Conservation (phyloP, 2,797 vertebrate genomes). For the Sebastes cheni region DNA sequence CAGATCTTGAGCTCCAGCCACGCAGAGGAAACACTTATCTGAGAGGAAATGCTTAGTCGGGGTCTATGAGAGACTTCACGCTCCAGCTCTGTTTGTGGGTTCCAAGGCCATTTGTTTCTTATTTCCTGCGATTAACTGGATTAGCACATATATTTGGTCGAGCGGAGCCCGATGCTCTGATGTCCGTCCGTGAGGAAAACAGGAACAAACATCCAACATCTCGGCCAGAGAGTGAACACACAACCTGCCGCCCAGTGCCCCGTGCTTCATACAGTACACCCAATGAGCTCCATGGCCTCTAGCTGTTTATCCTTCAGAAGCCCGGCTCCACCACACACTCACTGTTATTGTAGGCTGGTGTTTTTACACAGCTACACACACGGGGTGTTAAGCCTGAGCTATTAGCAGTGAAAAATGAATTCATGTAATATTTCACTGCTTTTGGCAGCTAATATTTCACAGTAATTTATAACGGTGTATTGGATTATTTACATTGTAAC, state of each 20-base stretch:
- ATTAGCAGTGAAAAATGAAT: background rate
- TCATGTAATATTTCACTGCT: background rate
- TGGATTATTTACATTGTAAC: background rate
- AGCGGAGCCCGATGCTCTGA: constrained; percentile 31
- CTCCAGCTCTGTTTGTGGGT: constrained; percentile 38
- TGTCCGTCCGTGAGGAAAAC: constrained; percentile 54
- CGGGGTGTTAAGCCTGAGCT: background rate
- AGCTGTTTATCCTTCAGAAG: constrained; percentile 41
- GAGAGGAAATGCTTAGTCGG: constrained; percentile 47
- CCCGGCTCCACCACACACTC: background rate
- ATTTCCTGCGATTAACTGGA: constrained; percentile 65
- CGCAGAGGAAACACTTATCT: constrained; percentile 51
- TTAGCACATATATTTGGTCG: constrained; percentile 49
- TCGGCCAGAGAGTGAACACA: constrained; percentile 12
- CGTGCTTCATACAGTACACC: background rate
- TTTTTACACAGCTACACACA: background rate
- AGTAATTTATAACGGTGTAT: background rate
- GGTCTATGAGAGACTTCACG: constrained; percentile 22
- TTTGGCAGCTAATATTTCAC: background rate
- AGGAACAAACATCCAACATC: constrained; percentile 48
- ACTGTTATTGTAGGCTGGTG: constrained; percentile 4
- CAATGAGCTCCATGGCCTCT: constrained; percentile 10
- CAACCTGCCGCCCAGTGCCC: background rate
- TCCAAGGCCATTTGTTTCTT: constrained; percentile 60
- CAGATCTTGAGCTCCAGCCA: constrained; percentile 9